These are phyloP conservation scores for Larimichthys polyactis DNA, from an alignment of 2,113 vertebrate genomes.

Conservation along the genomic window DNA sequence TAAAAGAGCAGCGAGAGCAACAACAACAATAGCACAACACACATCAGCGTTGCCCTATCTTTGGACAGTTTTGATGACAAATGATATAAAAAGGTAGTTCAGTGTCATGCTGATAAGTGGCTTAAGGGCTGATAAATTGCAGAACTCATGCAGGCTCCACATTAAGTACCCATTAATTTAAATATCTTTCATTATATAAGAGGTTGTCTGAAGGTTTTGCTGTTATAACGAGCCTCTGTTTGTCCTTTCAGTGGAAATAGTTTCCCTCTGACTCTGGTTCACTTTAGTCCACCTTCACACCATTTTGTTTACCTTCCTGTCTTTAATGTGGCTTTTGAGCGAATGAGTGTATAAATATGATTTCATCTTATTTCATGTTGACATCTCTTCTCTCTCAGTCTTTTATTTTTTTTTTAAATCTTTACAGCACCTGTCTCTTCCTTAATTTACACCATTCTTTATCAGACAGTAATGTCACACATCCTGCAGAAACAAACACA, in stretches of 20 bases:
- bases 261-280: background rate
- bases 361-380: background rate
- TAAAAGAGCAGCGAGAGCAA: no score
- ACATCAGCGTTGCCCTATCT: constrained; percentile 2
- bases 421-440: background rate
- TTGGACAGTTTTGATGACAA: background rate
- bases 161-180: no score
- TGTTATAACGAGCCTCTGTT: background rate
- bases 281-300: background rate
- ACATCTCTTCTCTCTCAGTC: background rate
- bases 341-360: background rate
- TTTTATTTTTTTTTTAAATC: no score
- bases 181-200: background rate
- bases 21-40: background rate
- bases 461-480: background rate
- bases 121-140: background rate
- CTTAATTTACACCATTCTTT: background rate
- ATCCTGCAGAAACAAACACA: background rate
- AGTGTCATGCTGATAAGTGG: background rate
- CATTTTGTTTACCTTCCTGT: background rate
- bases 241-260: constrained; percentile 2
- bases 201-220: background rate
- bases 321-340: no score
- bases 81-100: background rate
- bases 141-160: background rate